A percentile compares a stretch with the other conserved stretches of the same genome.
Evolutionary conservation across 2,113 vertebrate species (phyloP).

Genomic region (Corythornis madagascariensis): DNA sequence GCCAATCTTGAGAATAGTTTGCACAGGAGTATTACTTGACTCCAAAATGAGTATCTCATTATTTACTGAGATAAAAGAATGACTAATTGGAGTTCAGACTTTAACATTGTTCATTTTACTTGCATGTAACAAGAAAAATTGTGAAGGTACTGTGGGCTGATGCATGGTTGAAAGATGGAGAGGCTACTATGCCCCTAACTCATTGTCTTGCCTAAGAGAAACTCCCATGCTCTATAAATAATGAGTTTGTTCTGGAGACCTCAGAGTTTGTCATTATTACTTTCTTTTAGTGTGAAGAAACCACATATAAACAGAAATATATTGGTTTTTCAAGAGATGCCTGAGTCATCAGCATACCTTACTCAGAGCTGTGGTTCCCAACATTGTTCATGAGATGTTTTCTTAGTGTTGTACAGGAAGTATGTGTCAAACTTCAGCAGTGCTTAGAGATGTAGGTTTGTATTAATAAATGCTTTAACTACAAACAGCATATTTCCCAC

Average conservation of each 20-base stretch:
- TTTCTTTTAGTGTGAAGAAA: not conserved
- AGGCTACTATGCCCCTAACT: not conserved
- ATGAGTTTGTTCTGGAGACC: not conserved
- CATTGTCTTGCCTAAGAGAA: not conserved
- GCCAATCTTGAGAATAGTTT: not conserved
- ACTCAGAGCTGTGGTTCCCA: not conserved
- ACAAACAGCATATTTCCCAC: not conserved
- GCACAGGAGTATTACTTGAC: not conserved
- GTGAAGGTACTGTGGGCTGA: not conserved
- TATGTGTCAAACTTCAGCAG: conserved; percentile 35
- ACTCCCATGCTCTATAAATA: not conserved
- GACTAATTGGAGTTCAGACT: not conserved
- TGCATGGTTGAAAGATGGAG: not conserved
- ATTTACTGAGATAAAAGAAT: not conserved
- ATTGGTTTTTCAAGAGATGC: not conserved
- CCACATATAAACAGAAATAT: not conserved
- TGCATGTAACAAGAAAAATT: not conserved
- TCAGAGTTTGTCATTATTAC: conserved; percentile 2
- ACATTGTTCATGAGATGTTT: conserved; percentile 36
- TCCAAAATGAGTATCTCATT: not conserved
- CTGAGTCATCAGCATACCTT: conserved; percentile 44
- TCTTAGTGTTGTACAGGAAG: conserved; percentile 39
- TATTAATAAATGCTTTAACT: conserved; percentile 11
- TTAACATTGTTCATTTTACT: not conserved
- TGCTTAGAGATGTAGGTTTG: conserved; percentile 4